Percentiles rank a stretch among this genome's conserved stretches.
phyloP scores from a whole-genome alignment of 2,113 vertebrate species.

The Irena cyanogastra region DNA sequence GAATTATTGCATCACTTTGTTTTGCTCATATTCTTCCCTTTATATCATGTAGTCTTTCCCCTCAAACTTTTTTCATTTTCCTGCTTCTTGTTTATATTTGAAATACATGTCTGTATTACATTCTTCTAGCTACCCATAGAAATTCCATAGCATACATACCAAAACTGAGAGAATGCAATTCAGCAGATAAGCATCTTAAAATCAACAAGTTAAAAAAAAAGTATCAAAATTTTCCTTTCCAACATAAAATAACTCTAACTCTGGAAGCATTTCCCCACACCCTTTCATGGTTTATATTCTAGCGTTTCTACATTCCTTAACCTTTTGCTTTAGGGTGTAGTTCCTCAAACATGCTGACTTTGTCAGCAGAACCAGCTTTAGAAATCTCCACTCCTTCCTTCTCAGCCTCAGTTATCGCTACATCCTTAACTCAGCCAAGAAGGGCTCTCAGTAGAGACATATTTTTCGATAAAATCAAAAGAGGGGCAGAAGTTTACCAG shows the following conservation, averaged over 20 bases:
- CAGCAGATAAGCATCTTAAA: not conserved
- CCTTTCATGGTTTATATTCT: not conserved
- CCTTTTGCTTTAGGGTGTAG: slow-evolving; percentile 18
- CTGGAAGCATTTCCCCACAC: not conserved
- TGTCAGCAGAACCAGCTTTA: not conserved
- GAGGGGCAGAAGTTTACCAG: not conserved
- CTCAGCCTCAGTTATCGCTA: not conserved
- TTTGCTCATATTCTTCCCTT: not conserved
- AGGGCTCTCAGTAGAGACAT: not conserved
- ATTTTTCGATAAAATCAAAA: not conserved
- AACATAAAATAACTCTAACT: not conserved
- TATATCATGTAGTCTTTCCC: not conserved
- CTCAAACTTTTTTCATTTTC: not conserved
- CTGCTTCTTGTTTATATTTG: not conserved
- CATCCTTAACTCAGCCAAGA: not conserved
- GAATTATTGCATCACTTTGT: not conserved
- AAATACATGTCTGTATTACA: not conserved
- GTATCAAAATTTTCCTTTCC: not conserved
- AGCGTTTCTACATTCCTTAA: slow-evolving; percentile 15
- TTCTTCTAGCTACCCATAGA: not conserved
- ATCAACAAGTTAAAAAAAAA: not conserved
- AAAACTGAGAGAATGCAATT: not conserved
- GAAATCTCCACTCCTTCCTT: not conserved
- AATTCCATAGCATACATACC: not conserved
- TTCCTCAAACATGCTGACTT: not conserved